Evolutionary conservation across 2,113 vertebrate species (phyloP).

Genomic region (Phylloscopus trochilus): DNA sequence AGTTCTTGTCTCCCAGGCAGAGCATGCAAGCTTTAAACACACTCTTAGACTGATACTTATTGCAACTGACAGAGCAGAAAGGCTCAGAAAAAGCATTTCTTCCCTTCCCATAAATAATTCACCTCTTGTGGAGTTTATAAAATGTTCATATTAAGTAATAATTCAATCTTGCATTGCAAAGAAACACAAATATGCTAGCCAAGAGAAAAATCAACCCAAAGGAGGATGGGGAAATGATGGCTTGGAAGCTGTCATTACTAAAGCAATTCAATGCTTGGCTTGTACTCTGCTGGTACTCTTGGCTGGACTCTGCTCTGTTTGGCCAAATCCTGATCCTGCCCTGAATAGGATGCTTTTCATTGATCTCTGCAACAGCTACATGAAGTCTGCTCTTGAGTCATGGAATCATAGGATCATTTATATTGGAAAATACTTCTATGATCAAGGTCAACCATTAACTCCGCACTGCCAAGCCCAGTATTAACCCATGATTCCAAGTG

Average conservation of each 20-base stretch:
- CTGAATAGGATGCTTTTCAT: fast-evolving
- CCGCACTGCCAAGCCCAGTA: too few relatives aligned
- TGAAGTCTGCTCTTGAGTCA: background rate
- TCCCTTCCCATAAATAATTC: constrained; percentile 45
- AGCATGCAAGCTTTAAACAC: background rate
- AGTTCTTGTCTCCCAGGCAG: background rate
- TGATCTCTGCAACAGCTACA: background rate
- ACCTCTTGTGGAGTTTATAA: background rate
- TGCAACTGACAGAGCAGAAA: background rate
- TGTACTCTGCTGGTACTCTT: too few relatives aligned
- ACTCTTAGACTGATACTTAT: background rate
- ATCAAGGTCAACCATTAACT: background rate
- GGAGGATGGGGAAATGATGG: background rate
- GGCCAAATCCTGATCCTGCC: background rate
- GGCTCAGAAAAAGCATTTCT: background rate
- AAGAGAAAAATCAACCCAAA: background rate
- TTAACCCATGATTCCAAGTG: background rate
- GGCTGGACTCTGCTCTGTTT: background rate
- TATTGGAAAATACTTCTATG: background rate
- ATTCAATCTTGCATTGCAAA: background rate
- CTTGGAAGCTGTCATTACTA: background rate
- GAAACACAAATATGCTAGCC: background rate
- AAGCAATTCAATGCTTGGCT: background rate
- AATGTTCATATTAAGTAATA: constrained; percentile 47
- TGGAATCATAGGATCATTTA: background rate